These are phyloP conservation scores for Ommatoiulus sabulosus DNA, from an alignment of 2,888 invertebrate genomes.

Conservation along the genomic window DNA sequence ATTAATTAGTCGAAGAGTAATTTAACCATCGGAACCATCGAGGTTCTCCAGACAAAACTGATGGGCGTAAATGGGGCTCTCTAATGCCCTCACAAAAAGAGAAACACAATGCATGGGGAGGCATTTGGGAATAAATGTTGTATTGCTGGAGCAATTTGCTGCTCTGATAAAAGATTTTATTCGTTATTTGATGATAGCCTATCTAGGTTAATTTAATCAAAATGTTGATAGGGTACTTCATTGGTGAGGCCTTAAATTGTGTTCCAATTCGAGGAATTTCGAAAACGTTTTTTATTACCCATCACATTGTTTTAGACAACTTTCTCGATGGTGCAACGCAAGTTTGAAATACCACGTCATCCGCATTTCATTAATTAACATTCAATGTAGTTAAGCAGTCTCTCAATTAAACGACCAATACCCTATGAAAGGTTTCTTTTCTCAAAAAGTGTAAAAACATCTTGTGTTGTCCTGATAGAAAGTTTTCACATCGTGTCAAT, in stretches of 20 bases:
- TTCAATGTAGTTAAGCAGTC: no score
- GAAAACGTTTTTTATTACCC: neutral
- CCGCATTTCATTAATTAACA: no score
- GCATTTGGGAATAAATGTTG: neutral
- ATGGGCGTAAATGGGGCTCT: neutral
- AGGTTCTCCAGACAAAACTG: neutral
- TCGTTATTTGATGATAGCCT: neutral
- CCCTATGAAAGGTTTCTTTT: no score
- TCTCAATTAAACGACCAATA: no score
- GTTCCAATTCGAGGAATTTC: neutral
- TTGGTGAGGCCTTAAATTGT: neutral
- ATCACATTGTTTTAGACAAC: neutral
- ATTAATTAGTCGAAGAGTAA: neutral
- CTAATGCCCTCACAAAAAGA: conserved; percentile 4
- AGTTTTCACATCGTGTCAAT: no score
- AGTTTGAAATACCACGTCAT: no score
- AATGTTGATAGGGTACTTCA: neutral
- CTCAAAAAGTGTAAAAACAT: no score
- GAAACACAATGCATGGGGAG: conserved; percentile 15
- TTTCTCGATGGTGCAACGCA: neutral
- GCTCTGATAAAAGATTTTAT: neutral
- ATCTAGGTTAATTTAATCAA: conserved; percentile 27
- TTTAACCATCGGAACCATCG: neutral
- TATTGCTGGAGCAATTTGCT: neutral
- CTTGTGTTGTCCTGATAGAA: no score